Conservation (phyloP, 2,113 vertebrate species). For the Asarcornis scutulata region DNA sequence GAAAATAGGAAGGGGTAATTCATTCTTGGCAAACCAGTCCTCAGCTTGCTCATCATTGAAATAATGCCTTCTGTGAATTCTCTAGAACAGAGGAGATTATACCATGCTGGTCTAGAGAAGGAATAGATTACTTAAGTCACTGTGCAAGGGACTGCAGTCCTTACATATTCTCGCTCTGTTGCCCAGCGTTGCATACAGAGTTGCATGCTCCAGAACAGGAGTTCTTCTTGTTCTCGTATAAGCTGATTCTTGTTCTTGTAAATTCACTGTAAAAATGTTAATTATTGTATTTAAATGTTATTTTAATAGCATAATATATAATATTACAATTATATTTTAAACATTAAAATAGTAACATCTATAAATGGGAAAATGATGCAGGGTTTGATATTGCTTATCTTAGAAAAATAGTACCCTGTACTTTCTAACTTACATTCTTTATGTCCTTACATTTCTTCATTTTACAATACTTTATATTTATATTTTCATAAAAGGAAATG, state of each 20-base stretch:
- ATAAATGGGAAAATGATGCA: fast-evolving
- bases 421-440: not conserved
- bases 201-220: not conserved
- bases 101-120: not conserved
- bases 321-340: no score
- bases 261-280: not conserved
- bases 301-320: no score
- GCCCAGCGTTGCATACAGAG: not conserved
- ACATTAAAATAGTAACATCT: not conserved
- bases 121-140: not conserved
- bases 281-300: no score
- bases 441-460: not conserved
- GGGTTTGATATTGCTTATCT: not conserved
- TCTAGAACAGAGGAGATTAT: not conserved
- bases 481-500: not conserved
- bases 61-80: not conserved
- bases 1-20: not conserved
- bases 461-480: not conserved
- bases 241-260: not conserved
- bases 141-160: not conserved
- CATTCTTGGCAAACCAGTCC: not conserved
- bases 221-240: not conserved
- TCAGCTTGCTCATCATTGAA: not conserved
- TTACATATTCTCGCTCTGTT: not conserved
- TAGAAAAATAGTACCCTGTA: not conserved